Base-by-base conservation (phyloP, 1,140 invertebrate genomes). In the Drosophila nebulosa region DNA sequence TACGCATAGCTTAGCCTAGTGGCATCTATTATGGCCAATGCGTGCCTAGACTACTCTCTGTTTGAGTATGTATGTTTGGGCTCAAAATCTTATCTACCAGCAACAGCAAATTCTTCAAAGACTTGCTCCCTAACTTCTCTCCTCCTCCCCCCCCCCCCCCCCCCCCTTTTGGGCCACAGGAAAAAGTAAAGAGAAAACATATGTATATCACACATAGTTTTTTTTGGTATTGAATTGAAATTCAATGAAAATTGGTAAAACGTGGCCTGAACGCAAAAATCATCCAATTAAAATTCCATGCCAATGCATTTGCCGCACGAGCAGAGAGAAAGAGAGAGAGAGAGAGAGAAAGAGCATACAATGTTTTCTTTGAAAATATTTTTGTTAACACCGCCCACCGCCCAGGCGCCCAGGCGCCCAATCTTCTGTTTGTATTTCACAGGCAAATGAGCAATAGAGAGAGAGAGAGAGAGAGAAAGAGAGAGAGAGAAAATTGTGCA, bases 271-370 rank as follows among this genome's bases (percentile, higher is more conserved):
- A 58, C 77, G 16, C 79, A 81, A 71, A 86, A 85, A 81, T 85
- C 83, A 88, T 88, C 78, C 81, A 85, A 86, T 86, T 86, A 86
- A 86, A 86, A 88, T 86, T 86, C 81, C 83, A 86, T 74, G 83
- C 74, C 74, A 88, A 86, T 78, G 78, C 79, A 78, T 88, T 88
- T 74, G 75, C 75, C 78, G 59, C 81, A 86, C 78, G 81, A 80
- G 68, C 67, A 65, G 69, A 85, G 73, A 79, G 68, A 74, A 64
- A 61, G 61, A 52, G 39, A 7, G 30, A 57, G 32, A 2, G 26
- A 35, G 35, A 62, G 53, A 51, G 12, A 21, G 46, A 62, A 46
- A 58, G 69, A 46, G 52, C 30, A 58, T 64, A 68, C 74, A 85
- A 78, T 85, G 74, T 85, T 85, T 86, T 86, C 81, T 86, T 85